phyloP scores from a whole-genome alignment of 1,140 invertebrate genomes.

The Camponotus floridanus region DNA sequence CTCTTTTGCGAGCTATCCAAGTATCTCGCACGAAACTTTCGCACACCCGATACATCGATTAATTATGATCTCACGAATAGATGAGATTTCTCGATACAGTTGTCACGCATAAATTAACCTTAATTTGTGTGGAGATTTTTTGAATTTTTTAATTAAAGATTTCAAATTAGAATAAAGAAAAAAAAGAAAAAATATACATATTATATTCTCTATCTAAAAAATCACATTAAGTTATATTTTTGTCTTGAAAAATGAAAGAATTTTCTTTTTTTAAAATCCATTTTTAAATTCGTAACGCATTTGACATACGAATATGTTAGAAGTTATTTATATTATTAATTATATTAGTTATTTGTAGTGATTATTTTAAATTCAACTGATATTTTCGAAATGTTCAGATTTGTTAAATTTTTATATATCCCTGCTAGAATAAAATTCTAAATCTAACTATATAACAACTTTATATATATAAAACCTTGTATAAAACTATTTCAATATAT shows the following conservation, averaged over 20 bases:
- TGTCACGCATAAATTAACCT: background rate
- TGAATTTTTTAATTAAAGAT: background rate
- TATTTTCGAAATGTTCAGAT: background rate
- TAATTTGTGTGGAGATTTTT: background rate
- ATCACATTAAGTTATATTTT: background rate
- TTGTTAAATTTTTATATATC: no score
- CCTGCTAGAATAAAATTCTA: background rate
- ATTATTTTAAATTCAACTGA: background rate
- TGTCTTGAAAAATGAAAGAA: background rate
- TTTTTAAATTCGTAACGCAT: background rate
- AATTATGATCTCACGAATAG: constrained; percentile 28
- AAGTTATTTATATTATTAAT: background rate
- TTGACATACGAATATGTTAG: background rate
- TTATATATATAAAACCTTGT: background rate
- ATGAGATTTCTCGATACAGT: background rate
- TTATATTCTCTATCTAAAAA: background rate
- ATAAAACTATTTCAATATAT: background rate
- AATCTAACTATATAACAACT: background rate
- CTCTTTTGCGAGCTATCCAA: constrained; percentile 27
- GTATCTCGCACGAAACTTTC: constrained; percentile 28
- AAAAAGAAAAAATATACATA: background rate
- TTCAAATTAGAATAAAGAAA: background rate
- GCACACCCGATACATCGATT: constrained; percentile 7
- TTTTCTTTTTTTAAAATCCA: background rate
- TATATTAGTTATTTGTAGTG: background rate